These are phyloP conservation scores for Mus caroli DNA, from an alignment of 2,797 vertebrate genomes.

Conservation along the genomic window DNA sequence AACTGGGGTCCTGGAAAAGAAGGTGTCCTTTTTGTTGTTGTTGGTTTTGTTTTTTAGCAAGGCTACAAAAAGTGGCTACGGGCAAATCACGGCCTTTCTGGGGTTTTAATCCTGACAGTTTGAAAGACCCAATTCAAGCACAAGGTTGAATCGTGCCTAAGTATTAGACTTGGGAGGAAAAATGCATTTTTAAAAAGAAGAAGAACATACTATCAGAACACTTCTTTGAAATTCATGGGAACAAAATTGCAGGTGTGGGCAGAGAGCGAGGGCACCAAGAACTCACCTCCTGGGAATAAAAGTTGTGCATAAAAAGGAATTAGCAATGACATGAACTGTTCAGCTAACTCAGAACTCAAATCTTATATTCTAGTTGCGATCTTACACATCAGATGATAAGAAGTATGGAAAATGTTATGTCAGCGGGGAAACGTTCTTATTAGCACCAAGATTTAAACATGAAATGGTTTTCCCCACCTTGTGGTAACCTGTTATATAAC, in stretches of 20 bases:
- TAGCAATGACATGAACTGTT: background rate
- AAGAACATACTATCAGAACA: slow-evolving; percentile 26
- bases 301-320: slow-evolving; percentile 26
- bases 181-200: background rate
- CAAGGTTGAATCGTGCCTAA: slow-evolving; percentile 22
- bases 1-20: background rate
- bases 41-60: background rate
- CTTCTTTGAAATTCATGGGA: slow-evolving; percentile 17
- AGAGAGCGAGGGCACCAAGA: background rate
- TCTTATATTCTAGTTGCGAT: slow-evolving; percentile 15
- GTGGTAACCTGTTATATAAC: background rate
- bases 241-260: slow-evolving; percentile 39
- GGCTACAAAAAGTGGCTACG: background rate
- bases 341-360: slow-evolving; percentile 16
- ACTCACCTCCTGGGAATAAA: slow-evolving; percentile 12
- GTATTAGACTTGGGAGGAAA: slow-evolving; percentile 48
- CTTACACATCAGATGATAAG: background rate
- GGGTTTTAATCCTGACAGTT: slow-evolving; percentile 4
- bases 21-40: background rate
- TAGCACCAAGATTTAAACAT: slow-evolving; percentile 9
- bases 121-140: slow-evolving; percentile 20
- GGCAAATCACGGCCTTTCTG: background rate
- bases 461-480: background rate
- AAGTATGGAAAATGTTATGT: background rate
- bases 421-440: slow-evolving; percentile 1